Base-by-base conservation (phyloP, 1,140 invertebrate genomes). In the Plodia interpunctella region DNA sequence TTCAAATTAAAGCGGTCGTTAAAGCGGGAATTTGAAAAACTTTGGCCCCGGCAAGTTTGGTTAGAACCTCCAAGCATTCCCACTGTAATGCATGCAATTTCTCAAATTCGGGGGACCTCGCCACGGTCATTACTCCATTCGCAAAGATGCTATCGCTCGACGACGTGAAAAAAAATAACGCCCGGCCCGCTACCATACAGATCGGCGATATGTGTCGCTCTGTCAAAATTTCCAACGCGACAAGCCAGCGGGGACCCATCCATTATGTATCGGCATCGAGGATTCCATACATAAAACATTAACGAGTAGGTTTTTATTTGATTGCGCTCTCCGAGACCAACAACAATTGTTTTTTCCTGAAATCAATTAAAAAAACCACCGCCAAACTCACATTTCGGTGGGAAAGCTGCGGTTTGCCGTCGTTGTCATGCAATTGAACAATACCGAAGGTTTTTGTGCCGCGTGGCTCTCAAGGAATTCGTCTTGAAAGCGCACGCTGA, bases 261-360 rank as follows among this genome's bases (percentile, higher is more conserved):
- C 80, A 88, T 88, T 77, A 87, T 88, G 82, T 79, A 87, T 82
- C 65, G 74, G 62, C 69, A 65, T 70, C 73, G 70, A 71, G 74
- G 76, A 80, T 69, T 58, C 78, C 71, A 87, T 88, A 83, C 77
- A 88, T 88, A 79, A 87, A 82, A 86, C 84, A 88, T 88, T 83
- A 78, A 81, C 75, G 74, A 81, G 78, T 80, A 78, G 70, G 78
- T 88, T 88, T 88, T 87, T 88, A 85, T 87, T 84, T 83, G 80
- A 83, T 84, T 81, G 80, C 80, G 78, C 65, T 73, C 65, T 73
- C 67, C 66, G 72, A 62, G 59, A 71, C 63, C 70, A 20, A 68
- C 60, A 63, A 70, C 65, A 71, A 69, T 72, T 72, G 50, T 70
- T 83, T 84, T 87, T 85, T 85, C 72, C 68, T 55, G 38, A 35